Base-by-base conservation (phyloP, 37 sponge, comb jelly and placozoan genomes). In the Crambe crambe region DNA sequence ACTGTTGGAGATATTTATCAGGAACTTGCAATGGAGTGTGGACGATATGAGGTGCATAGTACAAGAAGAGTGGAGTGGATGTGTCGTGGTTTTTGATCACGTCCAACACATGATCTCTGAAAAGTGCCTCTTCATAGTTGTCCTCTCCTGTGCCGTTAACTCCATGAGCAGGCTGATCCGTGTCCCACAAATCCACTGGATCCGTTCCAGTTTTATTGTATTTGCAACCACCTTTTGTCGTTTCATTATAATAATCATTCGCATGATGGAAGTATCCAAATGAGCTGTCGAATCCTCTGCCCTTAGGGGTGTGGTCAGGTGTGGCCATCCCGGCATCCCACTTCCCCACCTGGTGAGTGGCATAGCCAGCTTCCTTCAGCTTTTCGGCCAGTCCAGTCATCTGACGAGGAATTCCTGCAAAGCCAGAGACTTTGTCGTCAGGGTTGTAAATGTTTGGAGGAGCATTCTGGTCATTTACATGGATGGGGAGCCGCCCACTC, bases 261-360 rank as follows among this genome's bases (percentile, higher is more conserved):
- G 37, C 70, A 77, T 84, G 85, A 40, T 84, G 77, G 66, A 68
- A 84, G 78, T 84, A 84, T 34, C 85, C 85, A 76, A 84, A 76
- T 8, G 74, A 73, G 42, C 78, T 65, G 70, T 79, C 42, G 42
- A 79, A 79, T 2, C 79, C 79, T 47, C 79, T 64, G 31, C 79
- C 79, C 51, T 20, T 26, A 18, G 79, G 79, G 8, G 68, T 64
- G 31, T 79, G 79, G 20, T 64, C 68, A 1, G 66, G 66, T 12
- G 79, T 79, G 56, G 79, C 79, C 79, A 79, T 68, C 0, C 79
- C 79, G 22, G 79, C 79, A 74, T 83, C 84, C 84, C 84, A 83
- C 47, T 83, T 83, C 23, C 84, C 84, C 37, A 83, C 75, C 76
- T 83, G 84, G 58, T 83, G 84, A 21, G 84, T 83, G 56, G 68